Evolutionary conservation across 1,140 invertebrate species (phyloP).

Genomic region (Leptonema lineaticorne): DNA sequence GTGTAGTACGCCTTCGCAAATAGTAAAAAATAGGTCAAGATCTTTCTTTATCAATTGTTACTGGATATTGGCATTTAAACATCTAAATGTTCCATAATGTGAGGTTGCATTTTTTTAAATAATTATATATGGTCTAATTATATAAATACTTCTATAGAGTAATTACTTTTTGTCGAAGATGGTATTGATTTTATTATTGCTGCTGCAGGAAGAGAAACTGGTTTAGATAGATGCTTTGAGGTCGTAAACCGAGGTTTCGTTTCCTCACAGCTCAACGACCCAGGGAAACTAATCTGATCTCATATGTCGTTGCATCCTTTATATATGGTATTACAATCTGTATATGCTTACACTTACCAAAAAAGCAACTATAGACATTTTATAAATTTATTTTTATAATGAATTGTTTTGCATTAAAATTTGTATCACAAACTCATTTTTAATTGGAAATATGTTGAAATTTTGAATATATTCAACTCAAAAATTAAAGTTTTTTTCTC

Average conservation of each 20-base stretch:
- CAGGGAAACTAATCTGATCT: not conserved
- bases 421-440: not conserved
- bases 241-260: not conserved
- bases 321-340: too few species aligned
- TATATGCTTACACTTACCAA: too few species aligned
- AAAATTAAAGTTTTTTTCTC: conserved; percentile 13
- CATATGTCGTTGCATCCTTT: not conserved
- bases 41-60: not conserved
- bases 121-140: too few species aligned
- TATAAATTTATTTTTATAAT: not conserved
- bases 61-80: not conserved
- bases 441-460: not conserved
- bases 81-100: not conserved
- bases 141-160: too few species aligned
- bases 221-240: not conserved
- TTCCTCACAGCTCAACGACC: conserved; percentile 1
- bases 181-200: not conserved
- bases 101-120: not conserved
- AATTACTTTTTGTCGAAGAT: too few species aligned
- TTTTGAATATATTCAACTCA: not conserved
- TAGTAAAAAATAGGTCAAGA: not conserved
- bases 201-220: not conserved
- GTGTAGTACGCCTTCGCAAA: not conserved
- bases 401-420: not conserved
- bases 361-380: too few species aligned